Conservation (phyloP, 2,113 vertebrate genomes). For the Poecile atricapillus region DNA sequence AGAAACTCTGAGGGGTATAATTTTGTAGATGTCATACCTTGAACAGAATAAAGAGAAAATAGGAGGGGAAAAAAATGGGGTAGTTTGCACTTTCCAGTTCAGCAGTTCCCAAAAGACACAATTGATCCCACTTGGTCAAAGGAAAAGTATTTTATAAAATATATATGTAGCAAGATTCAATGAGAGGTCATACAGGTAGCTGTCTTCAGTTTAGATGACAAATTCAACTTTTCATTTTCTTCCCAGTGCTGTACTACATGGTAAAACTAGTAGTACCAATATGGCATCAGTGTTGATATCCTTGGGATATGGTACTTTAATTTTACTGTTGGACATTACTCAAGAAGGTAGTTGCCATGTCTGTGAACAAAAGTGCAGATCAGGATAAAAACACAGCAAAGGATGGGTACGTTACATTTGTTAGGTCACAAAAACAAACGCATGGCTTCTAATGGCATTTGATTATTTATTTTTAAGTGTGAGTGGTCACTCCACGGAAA, state of each 20-base stretch:
- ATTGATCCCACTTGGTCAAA: neutral
- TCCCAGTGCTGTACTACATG: neutral
- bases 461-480: neutral
- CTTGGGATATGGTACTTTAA: neutral
- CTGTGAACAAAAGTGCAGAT: neutral
- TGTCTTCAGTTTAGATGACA: neutral
- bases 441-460: neutral
- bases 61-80: neutral
- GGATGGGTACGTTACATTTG: neutral
- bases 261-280: neutral
- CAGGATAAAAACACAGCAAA: neutral
- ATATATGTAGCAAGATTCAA: neutral
- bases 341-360: neutral
- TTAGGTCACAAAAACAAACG: neutral
- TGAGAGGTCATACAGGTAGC: neutral
- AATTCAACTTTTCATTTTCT: neutral
- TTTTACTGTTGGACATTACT: neutral
- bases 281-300: neutral
- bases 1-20: neutral
- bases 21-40: neutral
- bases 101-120: neutral
- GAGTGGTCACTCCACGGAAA: neutral
- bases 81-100: neutral
- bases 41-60: neutral
- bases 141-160: neutral